Percentiles rank a stretch among this genome's conserved stretches.
Evolutionary conservation across 2,797 vertebrate genomes (phyloP).

Genomic region (Danionella dracula): DNA sequence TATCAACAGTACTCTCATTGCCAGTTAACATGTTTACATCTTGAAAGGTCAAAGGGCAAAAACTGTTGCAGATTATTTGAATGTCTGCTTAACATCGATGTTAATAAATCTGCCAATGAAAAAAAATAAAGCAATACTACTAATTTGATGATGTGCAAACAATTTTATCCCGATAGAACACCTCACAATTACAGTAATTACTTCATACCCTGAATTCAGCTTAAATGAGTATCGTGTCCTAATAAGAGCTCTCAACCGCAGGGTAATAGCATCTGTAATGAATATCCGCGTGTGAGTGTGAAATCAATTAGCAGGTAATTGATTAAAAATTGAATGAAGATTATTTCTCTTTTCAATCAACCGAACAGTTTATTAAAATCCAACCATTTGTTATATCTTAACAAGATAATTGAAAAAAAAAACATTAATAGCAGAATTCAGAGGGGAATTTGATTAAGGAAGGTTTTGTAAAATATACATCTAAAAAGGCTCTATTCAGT

Average conservation of each 20-base stretch:
- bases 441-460: constrained; percentile 33
- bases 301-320: constrained; percentile 50
- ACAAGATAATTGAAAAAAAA: constrained; percentile 50
- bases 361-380: constrained; percentile 54
- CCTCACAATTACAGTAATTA: neutral
- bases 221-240: neutral
- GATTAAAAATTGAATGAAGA: constrained; percentile 49
- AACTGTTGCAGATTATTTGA: too few relatives aligned
- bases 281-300: constrained; percentile 43
- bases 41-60: too few relatives aligned
- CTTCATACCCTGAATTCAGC: neutral
- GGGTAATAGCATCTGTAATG: neutral
- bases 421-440: constrained; percentile 55
- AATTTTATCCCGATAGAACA: too few relatives aligned
- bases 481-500: too few relatives aligned
- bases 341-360: constrained; percentile 60
- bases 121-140: too few relatives aligned
- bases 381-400: constrained; percentile 48
- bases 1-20: too few relatives aligned
- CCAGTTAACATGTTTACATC: too few relatives aligned
- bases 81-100: too few relatives aligned
- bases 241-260: neutral
- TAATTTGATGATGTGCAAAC: too few relatives aligned
- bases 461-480: neutral
- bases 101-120: too few relatives aligned